These are phyloP conservation scores for Brachionus plicatilis DNA, from an alignment of 1,140 invertebrate species.

Conservation along the genomic window DNA sequence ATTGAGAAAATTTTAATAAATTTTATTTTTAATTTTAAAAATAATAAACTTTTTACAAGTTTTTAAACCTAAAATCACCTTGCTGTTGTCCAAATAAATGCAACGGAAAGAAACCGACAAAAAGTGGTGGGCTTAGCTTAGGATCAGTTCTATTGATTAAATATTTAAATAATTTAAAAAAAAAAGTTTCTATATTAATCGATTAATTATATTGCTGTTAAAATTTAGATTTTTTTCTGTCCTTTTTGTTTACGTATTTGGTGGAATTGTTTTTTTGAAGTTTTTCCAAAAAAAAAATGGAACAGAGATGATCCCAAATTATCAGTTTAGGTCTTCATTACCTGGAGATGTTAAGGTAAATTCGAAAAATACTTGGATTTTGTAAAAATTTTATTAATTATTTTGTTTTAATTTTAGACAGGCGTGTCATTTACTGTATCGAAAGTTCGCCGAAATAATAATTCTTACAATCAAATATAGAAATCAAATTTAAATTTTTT, in stretches of 20 bases:
- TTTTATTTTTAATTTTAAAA: no score
- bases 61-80: not conserved
- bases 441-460: not conserved
- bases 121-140: not conserved
- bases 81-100: slow-evolving; percentile 14
- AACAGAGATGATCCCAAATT: not conserved
- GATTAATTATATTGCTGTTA: not conserved
- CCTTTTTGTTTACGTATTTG: not conserved
- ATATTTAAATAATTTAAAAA: not conserved
- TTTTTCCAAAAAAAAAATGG: slow-evolving; percentile 8
- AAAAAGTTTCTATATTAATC: not conserved
- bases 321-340: not conserved
- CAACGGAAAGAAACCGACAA: not conserved
- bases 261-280: not conserved
- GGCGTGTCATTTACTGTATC: not conserved
- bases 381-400: not conserved
- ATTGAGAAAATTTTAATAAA: no score
- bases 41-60: no score
- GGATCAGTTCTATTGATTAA: not conserved
- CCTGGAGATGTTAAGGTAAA: not conserved
- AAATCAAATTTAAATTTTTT: not conserved
- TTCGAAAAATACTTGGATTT: not conserved
- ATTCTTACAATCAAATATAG: not conserved
- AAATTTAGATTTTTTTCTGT: not conserved
- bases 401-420: not conserved